Evolutionary conservation across 2,888 invertebrate species (phyloP).

Genomic region (Ernsta delagoae): DNA sequence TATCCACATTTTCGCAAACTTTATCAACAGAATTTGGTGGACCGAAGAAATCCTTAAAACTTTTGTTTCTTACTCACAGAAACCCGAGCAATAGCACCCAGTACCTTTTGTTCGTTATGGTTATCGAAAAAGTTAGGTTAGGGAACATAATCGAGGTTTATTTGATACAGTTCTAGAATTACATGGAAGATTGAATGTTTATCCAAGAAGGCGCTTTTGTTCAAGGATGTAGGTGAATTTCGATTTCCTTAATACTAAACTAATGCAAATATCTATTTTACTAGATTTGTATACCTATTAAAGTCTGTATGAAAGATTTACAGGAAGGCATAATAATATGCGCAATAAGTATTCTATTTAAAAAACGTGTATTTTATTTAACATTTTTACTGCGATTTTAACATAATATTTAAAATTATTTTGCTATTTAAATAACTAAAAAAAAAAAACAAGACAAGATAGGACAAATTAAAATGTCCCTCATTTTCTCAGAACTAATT

Average conservation of each 20-base stretch:
- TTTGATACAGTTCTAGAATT: constrained; percentile 41
- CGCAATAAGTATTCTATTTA: too few species aligned
- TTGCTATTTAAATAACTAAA: constrained; percentile 5
- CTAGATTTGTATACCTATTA: too few species aligned
- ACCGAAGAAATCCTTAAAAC: constrained; percentile 43
- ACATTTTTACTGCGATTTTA: background rate
- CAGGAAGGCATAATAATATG: too few species aligned
- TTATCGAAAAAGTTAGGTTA: constrained; percentile 49
- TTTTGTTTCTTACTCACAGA: constrained; percentile 43
- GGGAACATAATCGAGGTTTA: constrained; percentile 44
- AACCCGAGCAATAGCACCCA: constrained; percentile 43
- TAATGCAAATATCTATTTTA: too few species aligned
- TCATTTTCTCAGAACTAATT: constrained; percentile 28
- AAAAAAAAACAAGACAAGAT: constrained; percentile 15
- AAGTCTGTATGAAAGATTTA: too few species aligned
- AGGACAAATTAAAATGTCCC: constrained; percentile 28
- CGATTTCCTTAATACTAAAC: too few species aligned
- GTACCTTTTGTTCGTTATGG: constrained; percentile 48
- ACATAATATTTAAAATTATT: background rate
- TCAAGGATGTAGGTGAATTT: background rate
- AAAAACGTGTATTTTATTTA: too few species aligned
- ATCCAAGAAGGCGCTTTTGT: constrained; percentile 6
- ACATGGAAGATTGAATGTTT: constrained; percentile 12
- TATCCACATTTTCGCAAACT: constrained; percentile 41
- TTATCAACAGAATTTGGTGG: constrained; percentile 41